Evolutionary conservation across 2,113 vertebrate species (phyloP), one percentile per base, ranked within the genome.

Genomic region (Amazona vittata): DNA sequence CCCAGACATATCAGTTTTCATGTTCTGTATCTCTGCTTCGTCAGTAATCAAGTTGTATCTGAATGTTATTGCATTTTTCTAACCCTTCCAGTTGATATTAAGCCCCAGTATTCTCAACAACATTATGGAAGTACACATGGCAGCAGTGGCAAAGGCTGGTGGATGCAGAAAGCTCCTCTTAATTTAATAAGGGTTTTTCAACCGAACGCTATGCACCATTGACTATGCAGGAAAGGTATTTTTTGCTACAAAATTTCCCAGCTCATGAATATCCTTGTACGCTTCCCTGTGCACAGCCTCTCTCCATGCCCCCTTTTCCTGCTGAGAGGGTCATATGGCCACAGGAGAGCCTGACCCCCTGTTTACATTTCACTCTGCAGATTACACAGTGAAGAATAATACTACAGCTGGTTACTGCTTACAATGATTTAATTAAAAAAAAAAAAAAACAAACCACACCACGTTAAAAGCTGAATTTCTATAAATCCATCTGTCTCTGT

Each of bases 61-160:
- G 74, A 93, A 96, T 96, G 93, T 96, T 95, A 97, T 89, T 96
- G 91, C 96, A 92, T 97, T 98, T 97, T 97, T 97, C 93, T 94
- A 92, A 94, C 86, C 94, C 83, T 97, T 94, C 89, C 91, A 96
- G 94, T 90, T 94, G 86, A 91, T 97, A 94, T 93, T 94, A 93
- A 97, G 88, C 76, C 57, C 73, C 63, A 89, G 93, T 44, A 73
- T 94, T 96, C 81, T 81, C 69, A 92, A 78, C 67, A 83, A 62
- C 81, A 82, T 49, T 88, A 91, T 94, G 87, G 95, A 97, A 96
- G 96, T 80, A 89, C 94, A 77, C 94, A 89, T 60, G 69, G 89
- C 83, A 67, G 85, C 91, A 53, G 83, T 25, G 1, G 83, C 63
- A 67, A 80, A 69, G 91, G 57, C 92, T 75, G 83, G 77, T 85